Percentiles rank a stretch among this genome's conserved stretches.
These are phyloP conservation scores for Gavia stellata DNA, from an alignment of 2,113 vertebrate species.

Conservation along the genomic window DNA sequence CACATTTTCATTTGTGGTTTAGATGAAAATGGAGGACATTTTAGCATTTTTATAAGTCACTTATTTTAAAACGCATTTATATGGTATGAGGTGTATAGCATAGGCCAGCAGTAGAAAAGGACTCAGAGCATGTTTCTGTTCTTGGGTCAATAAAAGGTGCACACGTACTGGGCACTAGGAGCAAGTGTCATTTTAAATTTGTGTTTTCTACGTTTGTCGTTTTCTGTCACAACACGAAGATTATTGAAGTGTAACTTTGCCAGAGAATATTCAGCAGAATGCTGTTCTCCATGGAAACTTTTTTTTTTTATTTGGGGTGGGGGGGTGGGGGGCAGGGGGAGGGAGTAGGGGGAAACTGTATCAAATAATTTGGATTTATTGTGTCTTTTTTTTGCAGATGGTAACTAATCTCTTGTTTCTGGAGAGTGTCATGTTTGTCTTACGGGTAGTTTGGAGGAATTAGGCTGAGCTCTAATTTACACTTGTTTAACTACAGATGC, in stretches of 20 bases:
- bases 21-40: neutral
- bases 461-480: constrained; percentile 73
- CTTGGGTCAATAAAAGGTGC: neutral
- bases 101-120: neutral
- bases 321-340: fast-evolving
- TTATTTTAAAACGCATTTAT: neutral
- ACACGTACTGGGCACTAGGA: neutral
- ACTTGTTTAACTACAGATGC: constrained; percentile 79
- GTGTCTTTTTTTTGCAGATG: neutral
- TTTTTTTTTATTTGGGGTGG: no score
- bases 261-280: neutral
- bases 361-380: neutral
- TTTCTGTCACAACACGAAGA: neutral
- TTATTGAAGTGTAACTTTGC: neutral
- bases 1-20: neutral
- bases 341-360: neutral
- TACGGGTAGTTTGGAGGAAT: constrained; percentile 45
- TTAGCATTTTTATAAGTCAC: neutral
- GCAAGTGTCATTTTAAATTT: neutral
- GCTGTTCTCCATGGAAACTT: neutral
- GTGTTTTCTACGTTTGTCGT: neutral
- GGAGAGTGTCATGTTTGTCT: neutral
- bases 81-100: neutral
- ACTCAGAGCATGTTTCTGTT: neutral
- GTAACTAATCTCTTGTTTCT: constrained; percentile 37